Evolutionary conservation across 2,113 vertebrate genomes (phyloP), one percentile per base, ranked within the genome.

Genomic region (Ginglymostoma cirratum): DNA sequence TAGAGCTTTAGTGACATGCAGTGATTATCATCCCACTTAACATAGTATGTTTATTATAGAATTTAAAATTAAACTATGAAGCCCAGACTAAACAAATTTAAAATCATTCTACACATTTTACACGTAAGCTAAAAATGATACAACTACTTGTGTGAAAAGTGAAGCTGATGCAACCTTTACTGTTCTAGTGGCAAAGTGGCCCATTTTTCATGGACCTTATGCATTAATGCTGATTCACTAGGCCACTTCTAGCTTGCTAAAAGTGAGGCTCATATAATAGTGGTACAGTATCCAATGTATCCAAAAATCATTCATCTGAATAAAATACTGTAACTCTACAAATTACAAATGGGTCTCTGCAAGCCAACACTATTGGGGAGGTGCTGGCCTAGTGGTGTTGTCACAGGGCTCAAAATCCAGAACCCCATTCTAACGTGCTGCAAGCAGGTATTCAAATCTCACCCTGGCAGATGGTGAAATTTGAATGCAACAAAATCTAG

Each of bases 21-120:
- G 27, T 95, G 94, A 95, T 95, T 72, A 70, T 52, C 15, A 72
- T 52, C 48, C 38, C 80, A 83, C 80, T 83, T 90, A 90, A 15
- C 19, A n/a, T 34, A 52, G 34, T 48, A 17, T n/a, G 52, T 30
- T 90, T 90, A 48, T 48, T 27, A 30, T 76, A 27, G 27, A 95
- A 70, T 70, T 95, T 52, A 70, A 72, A 95, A 52, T 95, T 42
- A 76, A 34, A 70, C 67, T 89, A 48, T 70, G 23, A 69, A 19
- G 10, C 66, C 27, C 66, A 95, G 12, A 69, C 42, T 95, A 30
- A 14, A 23, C 42, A 72, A 72, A 95, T 76, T 52, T 72, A 72
- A 48, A 34, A 72, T 52, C 23, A n/a, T 76, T 72, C 67, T 76
- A 48, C 69, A 48, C 24, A 76, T 76, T 76, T 93, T n/a, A 69